These are phyloP conservation scores for Catamblyrhynchus diadema DNA, from an alignment of 2,797 vertebrate genomes.

Conservation along the genomic window DNA sequence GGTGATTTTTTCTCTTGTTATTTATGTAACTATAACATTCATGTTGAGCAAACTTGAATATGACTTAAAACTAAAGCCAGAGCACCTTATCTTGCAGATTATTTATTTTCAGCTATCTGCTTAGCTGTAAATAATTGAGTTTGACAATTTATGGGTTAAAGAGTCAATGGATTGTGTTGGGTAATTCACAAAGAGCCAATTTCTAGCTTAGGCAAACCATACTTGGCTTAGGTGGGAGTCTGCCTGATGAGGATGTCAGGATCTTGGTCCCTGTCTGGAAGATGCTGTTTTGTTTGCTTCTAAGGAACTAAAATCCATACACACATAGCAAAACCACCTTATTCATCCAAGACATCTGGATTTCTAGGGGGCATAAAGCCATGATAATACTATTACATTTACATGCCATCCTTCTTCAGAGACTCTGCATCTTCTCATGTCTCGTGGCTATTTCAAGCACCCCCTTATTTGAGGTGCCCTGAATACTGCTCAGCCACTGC, in stretches of 20 bases:
- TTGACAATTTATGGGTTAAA: slow-evolving; percentile 58
- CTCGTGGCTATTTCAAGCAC: not conserved
- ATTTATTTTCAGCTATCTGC: slow-evolving; percentile 44
- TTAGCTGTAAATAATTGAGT: slow-evolving; percentile 36
- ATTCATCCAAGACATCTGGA: slow-evolving; percentile 16
- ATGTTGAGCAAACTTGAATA: slow-evolving; percentile 50
- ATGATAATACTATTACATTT: not conserved
- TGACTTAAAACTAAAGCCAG: slow-evolving; percentile 42
- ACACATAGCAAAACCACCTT: not conserved
- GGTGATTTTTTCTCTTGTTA: slow-evolving; percentile 54
- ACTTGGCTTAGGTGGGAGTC: slow-evolving; percentile 11
- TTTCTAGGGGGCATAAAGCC: not conserved
- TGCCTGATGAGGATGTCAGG: slow-evolving; percentile 32
- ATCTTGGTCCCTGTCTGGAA: slow-evolving; percentile 23
- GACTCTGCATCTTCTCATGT: not conserved
- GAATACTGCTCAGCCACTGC: not conserved
- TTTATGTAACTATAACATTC: slow-evolving; percentile 57
- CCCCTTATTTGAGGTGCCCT: not conserved
- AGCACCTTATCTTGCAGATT: slow-evolving; percentile 45
- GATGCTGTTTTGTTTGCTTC: slow-evolving; percentile 14
- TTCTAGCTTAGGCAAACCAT: not conserved
- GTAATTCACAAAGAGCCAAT: slow-evolving; percentile 39
- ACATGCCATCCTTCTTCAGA: not conserved
- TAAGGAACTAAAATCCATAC: not conserved
- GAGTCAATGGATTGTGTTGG: slow-evolving; percentile 34